A percentile compares a stretch with the other conserved stretches of the same genome.
phyloP scores from a whole-genome alignment of 2,888 invertebrate genomes.

The Conistra vaccinii region DNA sequence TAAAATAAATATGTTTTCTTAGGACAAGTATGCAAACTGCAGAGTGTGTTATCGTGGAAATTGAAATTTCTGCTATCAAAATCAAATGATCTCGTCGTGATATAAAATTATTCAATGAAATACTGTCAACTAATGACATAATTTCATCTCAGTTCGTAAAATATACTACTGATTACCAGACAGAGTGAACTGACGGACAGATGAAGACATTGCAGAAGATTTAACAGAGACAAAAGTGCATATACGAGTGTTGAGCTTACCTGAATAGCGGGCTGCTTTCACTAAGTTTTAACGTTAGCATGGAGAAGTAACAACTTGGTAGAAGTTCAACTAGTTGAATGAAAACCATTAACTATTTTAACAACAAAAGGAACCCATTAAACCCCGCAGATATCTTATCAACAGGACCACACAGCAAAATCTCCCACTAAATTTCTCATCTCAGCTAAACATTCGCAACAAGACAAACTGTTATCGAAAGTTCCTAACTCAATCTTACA shows the following conservation, averaged over 20 bases:
- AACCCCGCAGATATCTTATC: neutral
- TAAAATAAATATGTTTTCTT: constrained; percentile 53
- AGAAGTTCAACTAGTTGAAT: neutral
- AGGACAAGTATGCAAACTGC: constrained; percentile 52
- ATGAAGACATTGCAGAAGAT: neutral
- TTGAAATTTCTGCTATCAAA: constrained; percentile 41
- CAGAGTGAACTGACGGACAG: neutral
- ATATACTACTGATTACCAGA: neutral
- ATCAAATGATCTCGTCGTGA: constrained; percentile 31
- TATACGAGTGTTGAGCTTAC: too few relatives aligned
- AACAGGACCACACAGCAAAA: constrained; percentile 29
- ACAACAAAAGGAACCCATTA: neutral
- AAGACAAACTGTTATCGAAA: constrained; percentile 53
- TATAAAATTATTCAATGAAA: constrained; percentile 47
- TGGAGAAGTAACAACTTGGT: neutral
- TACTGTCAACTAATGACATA: constrained; percentile 10
- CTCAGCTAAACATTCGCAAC: constrained; percentile 34
- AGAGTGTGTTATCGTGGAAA: constrained; percentile 16
- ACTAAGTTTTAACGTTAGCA: neutral
- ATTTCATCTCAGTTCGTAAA: neutral
- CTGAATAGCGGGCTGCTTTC: neutral
- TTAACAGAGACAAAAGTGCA: neutral
- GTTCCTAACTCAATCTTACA: constrained; percentile 45
- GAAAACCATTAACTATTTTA: neutral
- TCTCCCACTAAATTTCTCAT: constrained; percentile 5